phyloP scores from a whole-genome alignment of 2,113 vertebrate species.

The Paramisgurnus dabryanus region DNA sequence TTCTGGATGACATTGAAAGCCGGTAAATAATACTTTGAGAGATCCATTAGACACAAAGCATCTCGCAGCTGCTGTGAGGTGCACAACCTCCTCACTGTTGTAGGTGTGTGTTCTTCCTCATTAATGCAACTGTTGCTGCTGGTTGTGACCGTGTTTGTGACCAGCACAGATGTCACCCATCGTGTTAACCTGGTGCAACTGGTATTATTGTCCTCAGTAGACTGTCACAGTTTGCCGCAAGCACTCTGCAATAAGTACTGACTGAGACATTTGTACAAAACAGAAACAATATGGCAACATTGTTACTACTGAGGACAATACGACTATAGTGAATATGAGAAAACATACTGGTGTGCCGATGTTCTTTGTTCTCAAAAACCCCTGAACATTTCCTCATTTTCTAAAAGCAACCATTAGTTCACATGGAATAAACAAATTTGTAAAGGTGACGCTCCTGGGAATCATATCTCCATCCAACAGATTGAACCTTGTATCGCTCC shows the following conservation, averaged over 20 bases:
- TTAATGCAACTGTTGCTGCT: neutral
- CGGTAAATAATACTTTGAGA: constrained; percentile 12
- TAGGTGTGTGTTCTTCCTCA: neutral
- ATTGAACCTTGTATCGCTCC: neutral
- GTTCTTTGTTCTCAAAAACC: too few species aligned
- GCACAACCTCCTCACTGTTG: neutral
- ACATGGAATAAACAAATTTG: too few species aligned
- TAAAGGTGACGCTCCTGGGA: too few species aligned
- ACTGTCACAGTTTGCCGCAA: neutral
- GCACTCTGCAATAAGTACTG: neutral
- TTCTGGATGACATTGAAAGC: constrained; percentile 4
- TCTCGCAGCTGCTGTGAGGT: neutral
- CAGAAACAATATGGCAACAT: neutral
- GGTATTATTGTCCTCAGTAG: constrained; percentile 26
- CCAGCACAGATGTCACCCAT: constrained; percentile 70
- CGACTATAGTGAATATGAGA: neutral
- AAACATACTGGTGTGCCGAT: too few species aligned
- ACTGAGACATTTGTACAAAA: neutral
- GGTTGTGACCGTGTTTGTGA: constrained; percentile 73
- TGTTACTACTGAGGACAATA: neutral
- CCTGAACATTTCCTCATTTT: too few species aligned
- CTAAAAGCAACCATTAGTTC: too few species aligned
- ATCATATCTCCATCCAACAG: constrained; percentile 42
- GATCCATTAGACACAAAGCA: constrained; percentile 6
- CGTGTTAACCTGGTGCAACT: constrained; percentile 68